Evolutionary conservation across 2,113 vertebrate species (phyloP), one percentile per base, ranked within the genome.

Genomic region (Gambusia affinis): DNA sequence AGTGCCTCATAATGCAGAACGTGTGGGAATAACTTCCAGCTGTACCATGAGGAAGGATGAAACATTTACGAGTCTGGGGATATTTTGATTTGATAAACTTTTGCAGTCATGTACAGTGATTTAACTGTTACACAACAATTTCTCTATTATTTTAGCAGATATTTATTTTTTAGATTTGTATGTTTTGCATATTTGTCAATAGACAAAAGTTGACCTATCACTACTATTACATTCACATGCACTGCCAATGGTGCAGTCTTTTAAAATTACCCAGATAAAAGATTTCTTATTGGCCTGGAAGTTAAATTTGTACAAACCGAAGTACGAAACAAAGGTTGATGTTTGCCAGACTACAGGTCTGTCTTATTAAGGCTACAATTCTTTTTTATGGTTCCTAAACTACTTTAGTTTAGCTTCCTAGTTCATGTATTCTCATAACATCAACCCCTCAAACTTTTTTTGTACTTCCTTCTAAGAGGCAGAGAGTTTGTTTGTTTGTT

Each of bases 391-490:
- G 39, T n/a, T 15, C 24, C 28, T 60, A 7, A n/a, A 64, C 0
- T 22, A 29, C 54, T 62, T 64, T 19, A 51, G 4, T 35, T 44
- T 4, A 70, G 27, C 60, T 63, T 35, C 39, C n/a, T 47, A 60
- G 1, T 15, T 73, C 12, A 19, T 73, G 12, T 37, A 42, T 60
- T 71, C n/a, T 30, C 70, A 72, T 63, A 39, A 63, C 47, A 28
- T 4, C 0, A 72, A n/a, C 1, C 37, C 12, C 60, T 47, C 8
- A 0, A 31, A 44, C 39, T 75, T 37, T 44, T 74, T 67, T 57
- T 64, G 29, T 15, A 22, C 22, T 29, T 81, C 73, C 64, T 69
- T 47, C 8, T 60, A 17, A 62, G 2, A 70, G 6, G 44, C 61
- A 75, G 29, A 71, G 24, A 17, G 33, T 61, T 30, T 0, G 29